Base-by-base conservation (phyloP, 2,113 vertebrate species). In the Phycodurus eques region DNA sequence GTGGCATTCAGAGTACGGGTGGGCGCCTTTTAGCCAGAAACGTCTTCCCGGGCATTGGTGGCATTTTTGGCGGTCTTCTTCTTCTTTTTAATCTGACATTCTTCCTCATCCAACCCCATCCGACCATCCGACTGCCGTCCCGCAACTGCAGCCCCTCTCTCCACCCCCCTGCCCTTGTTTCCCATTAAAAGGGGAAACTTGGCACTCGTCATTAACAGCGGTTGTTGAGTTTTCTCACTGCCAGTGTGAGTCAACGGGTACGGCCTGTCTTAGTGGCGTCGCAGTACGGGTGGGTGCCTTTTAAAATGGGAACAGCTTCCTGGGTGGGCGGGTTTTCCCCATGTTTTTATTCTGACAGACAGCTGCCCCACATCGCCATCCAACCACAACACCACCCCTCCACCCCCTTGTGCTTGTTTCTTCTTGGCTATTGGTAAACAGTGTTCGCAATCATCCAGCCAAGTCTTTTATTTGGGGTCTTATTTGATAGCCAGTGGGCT, bases 371-470 rank as follows among this genome's bases (percentile, higher is more conserved):
- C 49, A 51, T 2, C 5, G 17, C 49, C 59, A 10, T 17, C 31
- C 15, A 39, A 22, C 15, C 62, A 8, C n/a, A 22, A 4, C 56
- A 57, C 31, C 35, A 13, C 6, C 4, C 31, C 10, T 17, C 31
- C 35, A 39, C 1, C 31, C 20, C 56, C 56, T 3, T 51, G 49
- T 22, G 1, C 27, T 59, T 59, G 22, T 15, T 59, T n/a, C 20
- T 43, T 64, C 42, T 46, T 22, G 62, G 39, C 42, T 65, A 80
- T 88, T 84, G 82, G 86, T 86, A 89, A 90, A 89, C 90, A 87
- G 79, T 74, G 75, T 73, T 68, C 0, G 72, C 82, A 77, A 82
- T 87, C 82, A 81, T 74, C 85, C 85, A 85, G 85, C 84, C 84
- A 70, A 68, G 74, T 80, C 79, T 74, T 85, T 87, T 79, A 79